Evolutionary conservation across 2,113 vertebrate genomes (phyloP).

Genomic region (Nothobranchius furzeri): DNA sequence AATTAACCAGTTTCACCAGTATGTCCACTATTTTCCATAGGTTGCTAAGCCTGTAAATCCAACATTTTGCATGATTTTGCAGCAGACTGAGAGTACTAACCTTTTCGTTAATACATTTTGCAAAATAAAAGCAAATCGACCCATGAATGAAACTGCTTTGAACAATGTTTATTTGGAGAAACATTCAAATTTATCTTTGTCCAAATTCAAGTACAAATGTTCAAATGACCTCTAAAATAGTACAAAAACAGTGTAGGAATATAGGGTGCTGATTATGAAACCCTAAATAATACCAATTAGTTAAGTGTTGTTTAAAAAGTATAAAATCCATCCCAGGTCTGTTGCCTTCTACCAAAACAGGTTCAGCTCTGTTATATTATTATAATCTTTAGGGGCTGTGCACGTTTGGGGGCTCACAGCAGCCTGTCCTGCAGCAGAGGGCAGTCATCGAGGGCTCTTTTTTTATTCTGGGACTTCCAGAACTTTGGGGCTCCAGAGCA

Average conservation of each 20-base stretch:
- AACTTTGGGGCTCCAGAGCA: conserved; percentile 70
- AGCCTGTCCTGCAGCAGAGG: conserved; percentile 82
- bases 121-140: too few relatives aligned
- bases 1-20: too few relatives aligned
- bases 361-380: conserved; percentile 13
- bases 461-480: conserved; percentile 74
- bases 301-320: conserved; percentile 40
- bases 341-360: background rate
- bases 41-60: too few relatives aligned
- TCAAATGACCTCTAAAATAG: background rate
- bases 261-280: conserved; percentile 8
- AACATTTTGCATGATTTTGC: too few relatives aligned
- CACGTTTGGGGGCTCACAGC: conserved; percentile 64
- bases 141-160: background rate
- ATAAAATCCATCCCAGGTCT: conserved; percentile 50
- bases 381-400: background rate
- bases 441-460: conserved; percentile 72
- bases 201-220: conserved; percentile 6
- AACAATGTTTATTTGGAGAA: conserved; percentile 64
- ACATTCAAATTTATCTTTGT: conserved; percentile 12
- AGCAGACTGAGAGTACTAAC: too few relatives aligned
- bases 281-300: conserved; percentile 20
- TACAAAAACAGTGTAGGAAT: conserved; percentile 32
- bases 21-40: too few relatives aligned
- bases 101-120: too few relatives aligned